Evolutionary conservation across 2,888 invertebrate species (phyloP), one percentile per base, ranked within the genome.

Genomic region (Nebria brevicollis): DNA sequence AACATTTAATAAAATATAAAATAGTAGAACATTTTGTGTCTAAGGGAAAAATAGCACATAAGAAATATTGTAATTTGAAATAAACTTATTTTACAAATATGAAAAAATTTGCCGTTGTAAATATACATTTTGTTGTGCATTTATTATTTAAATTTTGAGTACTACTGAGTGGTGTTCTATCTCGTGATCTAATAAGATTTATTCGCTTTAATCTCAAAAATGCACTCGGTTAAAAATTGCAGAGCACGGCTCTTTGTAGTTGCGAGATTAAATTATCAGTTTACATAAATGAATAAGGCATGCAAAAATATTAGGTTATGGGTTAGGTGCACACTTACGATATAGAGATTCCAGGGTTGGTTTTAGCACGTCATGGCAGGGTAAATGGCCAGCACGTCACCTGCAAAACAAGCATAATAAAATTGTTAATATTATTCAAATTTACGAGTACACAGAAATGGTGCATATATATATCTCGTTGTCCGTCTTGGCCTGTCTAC

Each of bases 161-260:
- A 70, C 5, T 20, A 42, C 68, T 54, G 41, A 72, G 64, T n/a
- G 72, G 26, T 65, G 25, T 75, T n/a, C 70, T 42, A 75, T 81
- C 77, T 81, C 81, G 81, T 81, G 81, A 77, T 81, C 72, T 72
- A 76, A 76, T 77, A 81, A 81, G 81, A 81, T 81, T 81, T 81
- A 81, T 81, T 66, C 42, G 43, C 66, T 81, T 77, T 81, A 81
- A 81, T 81, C 81, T 77, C 15, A 81, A 54, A 81, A 81, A 81
- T 81, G 81, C 81, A 81, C 77, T 81, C 72, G 75, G 20, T 26
- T 75, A 77, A 81, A 81, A 81, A 81, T 81, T 81, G 81, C 77
- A 81, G 75, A 78, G 75, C 79, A 74, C 68, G 68, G 66, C 65
- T 77, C 77, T 81, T 81, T 81, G 76, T 81, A 77, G 77, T 81